Base-by-base conservation (phyloP, 1,140 invertebrate genomes). In the Halyomorpha halys region DNA sequence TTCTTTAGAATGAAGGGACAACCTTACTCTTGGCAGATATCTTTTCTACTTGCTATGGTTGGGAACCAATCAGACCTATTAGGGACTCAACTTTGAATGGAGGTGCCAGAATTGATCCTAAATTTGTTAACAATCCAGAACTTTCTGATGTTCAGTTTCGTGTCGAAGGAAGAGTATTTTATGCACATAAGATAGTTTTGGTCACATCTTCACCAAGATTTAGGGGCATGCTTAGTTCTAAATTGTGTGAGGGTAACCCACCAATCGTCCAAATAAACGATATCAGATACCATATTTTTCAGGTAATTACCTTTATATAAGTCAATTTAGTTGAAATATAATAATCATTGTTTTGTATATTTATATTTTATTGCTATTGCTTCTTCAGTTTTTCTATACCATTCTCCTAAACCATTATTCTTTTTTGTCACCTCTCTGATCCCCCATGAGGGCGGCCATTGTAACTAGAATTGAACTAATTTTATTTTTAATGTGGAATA, bases 91-190 rank as follows among this genome's bases (percentile, higher is more conserved):
- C 82, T 3, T 77, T 86, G 23, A 78, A 79, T 15, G 81, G 82
- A 66, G 83, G 86, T 47, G 86, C 89, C 1, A 79, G 88, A 60
- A 91, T 92, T 66, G 90, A 93, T 77, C 89, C 90, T 1, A 89
- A 90, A 71, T 94, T 91, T 77, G 90, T 94, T 59, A 94, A 94
- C 76, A 94, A 94, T 77, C 88, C 90, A 0, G 91, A 91, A 71
- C 78, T 94, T 14, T 90, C 88, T 68, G 91, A 94, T 75, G 90
- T 94, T 21, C 91, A 90, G 66, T 94, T 94, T 73, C 81, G 89
- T 71, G 90, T 95, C 13, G 91, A 94, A 76, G 90, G 90, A 0
- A 81, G 89, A 62, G 80, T 94, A n/a, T 94, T 95, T 75, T 94
- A 94, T 74, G 91, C 90, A 1, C 92, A 95, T 74, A 94, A 93